Evolutionary conservation across 2,113 vertebrate genomes (phyloP), one percentile per base, ranked within the genome.

Genomic region (Periophthalmodon schlosseri): DNA sequence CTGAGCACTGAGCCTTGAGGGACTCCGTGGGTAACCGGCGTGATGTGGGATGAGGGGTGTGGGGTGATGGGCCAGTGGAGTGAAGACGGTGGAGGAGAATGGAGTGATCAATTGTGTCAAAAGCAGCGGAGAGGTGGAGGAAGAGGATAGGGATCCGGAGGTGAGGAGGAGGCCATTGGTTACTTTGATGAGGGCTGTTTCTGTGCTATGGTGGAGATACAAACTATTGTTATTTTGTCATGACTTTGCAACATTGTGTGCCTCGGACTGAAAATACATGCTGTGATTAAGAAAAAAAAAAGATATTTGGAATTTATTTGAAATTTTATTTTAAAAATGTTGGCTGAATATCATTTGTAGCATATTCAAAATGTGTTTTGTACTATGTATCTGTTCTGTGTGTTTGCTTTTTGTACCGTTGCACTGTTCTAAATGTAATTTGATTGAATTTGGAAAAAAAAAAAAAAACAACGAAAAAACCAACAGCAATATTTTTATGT

Each of bases 401-500:
- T 76, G 67, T 79, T 73, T 80, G 72, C 46, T 75, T 75, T 12
- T n/a, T 79, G 75, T 79, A 21, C 60, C 34, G 78, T 33, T 78
- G 73, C 69, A 61, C 12, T 13, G 1, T 63, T 68, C 64, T 57
- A 69, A 23, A n/a, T 21, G 2, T 54, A n/a, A 54, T 21, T 56
- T 21, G 52, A 20, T 24, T 61, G 15, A 75, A 56, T 77, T 63
- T 28, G 54, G 56, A 63, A 75, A 47, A 81, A 80, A 77, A 44
- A 77, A 73, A 82, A 75, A 28, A 60, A 28, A 28, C 1, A n/a
- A n/a, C n/a, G 0, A 13, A 24, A 24, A 33, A 60, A 60, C 1
- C 23, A 33, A 28, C 57, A 36, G 47, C 16, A 64, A 73, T 28
- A 56, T 71, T 71, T 74, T 67, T 39, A 63, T 21, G 34, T 80